Evolutionary conservation across 2,888 invertebrate species (phyloP).

Genomic region (Lasius platythorax): DNA sequence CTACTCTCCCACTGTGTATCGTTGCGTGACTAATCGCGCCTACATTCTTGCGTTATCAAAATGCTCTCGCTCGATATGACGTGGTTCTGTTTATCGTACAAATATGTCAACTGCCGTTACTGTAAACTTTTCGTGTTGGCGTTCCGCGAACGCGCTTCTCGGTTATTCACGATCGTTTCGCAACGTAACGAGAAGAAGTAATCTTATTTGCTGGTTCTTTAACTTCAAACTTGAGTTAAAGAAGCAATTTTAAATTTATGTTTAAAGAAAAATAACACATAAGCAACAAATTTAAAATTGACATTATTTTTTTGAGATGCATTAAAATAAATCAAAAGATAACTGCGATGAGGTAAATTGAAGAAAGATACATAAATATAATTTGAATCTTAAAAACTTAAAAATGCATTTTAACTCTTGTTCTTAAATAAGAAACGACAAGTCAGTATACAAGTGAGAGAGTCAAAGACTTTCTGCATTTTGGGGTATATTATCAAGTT

Average conservation of each 20-base stretch:
- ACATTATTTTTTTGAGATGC: background rate
- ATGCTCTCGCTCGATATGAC: conserved; percentile 57
- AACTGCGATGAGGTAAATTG: background rate
- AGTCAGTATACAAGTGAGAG: background rate
- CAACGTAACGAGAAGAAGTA: background rate
- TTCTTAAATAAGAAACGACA: background rate
- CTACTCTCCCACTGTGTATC: conserved; percentile 44
- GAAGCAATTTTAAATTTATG: background rate
- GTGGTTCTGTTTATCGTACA: conserved; percentile 55
- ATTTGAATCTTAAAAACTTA: background rate
- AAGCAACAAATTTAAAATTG: background rate
- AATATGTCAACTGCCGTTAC: conserved; percentile 51
- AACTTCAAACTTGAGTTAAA: background rate
- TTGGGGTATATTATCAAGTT: background rate
- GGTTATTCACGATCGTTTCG: conserved; percentile 11
- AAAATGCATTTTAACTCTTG: background rate
- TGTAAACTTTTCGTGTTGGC: conserved; percentile 45
- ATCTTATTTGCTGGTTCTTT: background rate
- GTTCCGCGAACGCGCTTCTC: conserved; percentile 14
- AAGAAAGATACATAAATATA: background rate
- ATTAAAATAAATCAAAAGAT: background rate
- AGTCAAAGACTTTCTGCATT: background rate
- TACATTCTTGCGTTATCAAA: conserved; percentile 66
- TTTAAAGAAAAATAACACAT: background rate
- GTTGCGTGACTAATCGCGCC: conserved; percentile 70